Conservation (phyloP, 2,797 vertebrate genomes). For the Microchirus variegatus region DNA sequence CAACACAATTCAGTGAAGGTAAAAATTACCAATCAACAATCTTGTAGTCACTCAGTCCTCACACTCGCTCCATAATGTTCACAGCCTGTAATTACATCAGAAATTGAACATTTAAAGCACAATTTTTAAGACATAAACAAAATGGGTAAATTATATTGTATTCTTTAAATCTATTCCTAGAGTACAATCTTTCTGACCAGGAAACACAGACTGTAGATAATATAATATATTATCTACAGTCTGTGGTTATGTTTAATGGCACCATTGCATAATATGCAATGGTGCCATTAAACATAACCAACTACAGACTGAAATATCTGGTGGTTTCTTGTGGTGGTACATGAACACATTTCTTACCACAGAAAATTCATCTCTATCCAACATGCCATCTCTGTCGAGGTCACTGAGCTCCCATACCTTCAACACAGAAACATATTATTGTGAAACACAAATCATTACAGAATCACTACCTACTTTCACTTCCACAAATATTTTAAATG, state of each 20-base stretch:
- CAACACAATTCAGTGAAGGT: slow-evolving; percentile 33
- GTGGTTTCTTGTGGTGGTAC: too few relatives aligned
- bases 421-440: slow-evolving; percentile 43
- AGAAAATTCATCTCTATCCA: slow-evolving; percentile 97
- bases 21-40: slow-evolving; percentile 34
- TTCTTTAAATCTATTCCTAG: too few relatives aligned
- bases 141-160: too few relatives aligned
- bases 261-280: too few relatives aligned
- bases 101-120: too few relatives aligned
- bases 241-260: too few relatives aligned
- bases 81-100: slow-evolving; percentile 11
- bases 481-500: not conserved
- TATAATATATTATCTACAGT: too few relatives aligned
- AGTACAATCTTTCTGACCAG: too few relatives aligned
- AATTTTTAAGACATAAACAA: too few relatives aligned
- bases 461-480: slow-evolving; percentile 14
- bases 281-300: slow-evolving; percentile 4
- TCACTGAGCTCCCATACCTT: slow-evolving; percentile 99
- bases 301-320: not conserved
- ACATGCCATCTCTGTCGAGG: slow-evolving; percentile 95
- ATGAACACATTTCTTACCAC: slow-evolving; percentile 86
- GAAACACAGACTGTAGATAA: too few relatives aligned
- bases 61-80: slow-evolving; percentile 18
- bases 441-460: slow-evolving; percentile 16
- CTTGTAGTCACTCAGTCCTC: slow-evolving; percentile 16